Evolutionary conservation across 2,888 invertebrate genomes (phyloP), one percentile per base, ranked within the genome.

Genomic region (Caradrina clavipalpis): DNA sequence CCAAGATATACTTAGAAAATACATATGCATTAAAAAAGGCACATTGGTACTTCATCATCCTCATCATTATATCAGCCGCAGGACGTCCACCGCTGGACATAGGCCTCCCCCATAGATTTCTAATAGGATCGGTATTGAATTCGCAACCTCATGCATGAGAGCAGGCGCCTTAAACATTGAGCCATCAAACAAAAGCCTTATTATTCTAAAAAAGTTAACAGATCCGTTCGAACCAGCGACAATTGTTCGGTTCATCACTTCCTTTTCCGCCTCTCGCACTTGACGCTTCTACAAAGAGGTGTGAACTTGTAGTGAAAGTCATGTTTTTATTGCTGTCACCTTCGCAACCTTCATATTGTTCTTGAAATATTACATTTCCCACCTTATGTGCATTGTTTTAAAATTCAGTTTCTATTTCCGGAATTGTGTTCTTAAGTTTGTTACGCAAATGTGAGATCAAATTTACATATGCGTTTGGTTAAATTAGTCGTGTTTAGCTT

Each of bases 241-340:
- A 87, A 85, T 82, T 57, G 64, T 26, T 67, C 63, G 50, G 51
- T 67, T 75, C 69, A 78, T 78, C 73, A 51, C 60, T 88, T 90
- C 89, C 89, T 80, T 82, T 89, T 90, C 89, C 86, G 86, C 61
- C 66, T 70, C 75, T 68, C 72, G 73, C 73, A 79, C 80, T 80
- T 82, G 80, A 81, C 71, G 76, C 59, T 64, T 55, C 63, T 57
- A 76, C 82, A 92, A 92, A 92, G 90, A 92, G 85, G 92, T 93
- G 93, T 90, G 93, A 93, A 92, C 87, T 87, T 86, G 78, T 57
- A 80, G 85, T 84, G 92, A 92, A 92, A 92, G 90, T 89, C 67
- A 69, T 79, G 71, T 76, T 83, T 85, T 84, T 81, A 82, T 84
- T 82, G 54, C 68, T 64, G 61, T 74, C 74, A 72, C 78, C 79